Conservation (phyloP, 2,797 vertebrate species). For the Hippopotamyrus pictus region DNA sequence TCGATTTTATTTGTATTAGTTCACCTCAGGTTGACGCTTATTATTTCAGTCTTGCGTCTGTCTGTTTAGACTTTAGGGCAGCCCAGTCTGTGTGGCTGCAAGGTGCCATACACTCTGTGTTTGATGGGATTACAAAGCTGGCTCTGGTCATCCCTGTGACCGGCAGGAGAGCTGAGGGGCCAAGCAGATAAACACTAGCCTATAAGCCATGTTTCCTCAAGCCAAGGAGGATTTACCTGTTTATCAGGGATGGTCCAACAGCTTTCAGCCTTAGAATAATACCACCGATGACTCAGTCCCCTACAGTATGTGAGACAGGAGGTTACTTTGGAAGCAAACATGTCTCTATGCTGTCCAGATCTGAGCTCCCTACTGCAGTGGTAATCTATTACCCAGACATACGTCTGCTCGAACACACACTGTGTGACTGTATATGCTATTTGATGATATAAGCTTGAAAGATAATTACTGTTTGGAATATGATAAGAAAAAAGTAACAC, state of each 20-base stretch:
- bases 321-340: constrained; percentile 16
- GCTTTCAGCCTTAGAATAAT: constrained; percentile 24
- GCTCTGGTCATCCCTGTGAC: constrained; percentile 18
- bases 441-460: neutral
- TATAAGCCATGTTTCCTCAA: constrained; percentile 18
- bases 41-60: constrained; percentile 1
- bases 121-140: constrained; percentile 31
- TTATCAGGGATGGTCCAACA: constrained; percentile 25
- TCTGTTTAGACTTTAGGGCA: constrained; percentile 15
- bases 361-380: neutral
- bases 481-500: neutral
- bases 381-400: constrained; percentile 7
- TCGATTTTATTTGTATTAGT: neutral
- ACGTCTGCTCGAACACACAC: neutral
- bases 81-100: neutral
- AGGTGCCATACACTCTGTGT: constrained; percentile 19
- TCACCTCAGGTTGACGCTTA: neutral
- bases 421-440: neutral
- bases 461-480: neutral
- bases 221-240: constrained; percentile 31
- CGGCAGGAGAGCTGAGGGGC: constrained; percentile 25
- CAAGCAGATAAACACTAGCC: constrained; percentile 27
- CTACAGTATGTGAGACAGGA: constrained; percentile 18
- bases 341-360: neutral
- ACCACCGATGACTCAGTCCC: constrained; percentile 20